Conservation (phyloP, 2,797 vertebrate genomes). For the Craterocephalus amniculus region DNA sequence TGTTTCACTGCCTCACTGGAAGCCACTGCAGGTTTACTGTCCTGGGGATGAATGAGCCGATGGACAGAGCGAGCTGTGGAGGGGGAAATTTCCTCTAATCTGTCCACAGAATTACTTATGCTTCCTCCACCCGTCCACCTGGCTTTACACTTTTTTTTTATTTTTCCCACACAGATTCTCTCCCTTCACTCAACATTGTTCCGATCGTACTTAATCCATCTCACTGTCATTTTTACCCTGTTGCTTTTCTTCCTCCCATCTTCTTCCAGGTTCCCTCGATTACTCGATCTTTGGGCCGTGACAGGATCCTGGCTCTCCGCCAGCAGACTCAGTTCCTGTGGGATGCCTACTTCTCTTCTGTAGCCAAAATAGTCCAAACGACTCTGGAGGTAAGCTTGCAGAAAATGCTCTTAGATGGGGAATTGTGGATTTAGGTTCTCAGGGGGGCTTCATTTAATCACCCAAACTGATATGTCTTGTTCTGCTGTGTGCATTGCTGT, state of each 20-base stretch:
- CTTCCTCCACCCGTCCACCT: constrained; percentile 43
- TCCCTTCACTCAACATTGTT: constrained; percentile 37
- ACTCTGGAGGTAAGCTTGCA: constrained; percentile 83
- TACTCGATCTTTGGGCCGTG: constrained; percentile 81
- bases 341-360: constrained; percentile 88
- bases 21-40: constrained; percentile 5
- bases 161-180: constrained; percentile 8
- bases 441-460: constrained; percentile 53
- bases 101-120: constrained; percentile 49
- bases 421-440: constrained; percentile 46
- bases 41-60: constrained; percentile 1
- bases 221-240: constrained; percentile 49
- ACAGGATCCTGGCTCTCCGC: constrained; percentile 84
- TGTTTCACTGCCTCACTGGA: not conserved
- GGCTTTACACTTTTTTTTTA: not conserved
- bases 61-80: constrained; percentile 27
- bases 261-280: constrained; percentile 84
- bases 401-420: constrained; percentile 35
- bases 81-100: constrained; percentile 37
- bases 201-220: constrained; percentile 55
- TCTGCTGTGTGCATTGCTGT: constrained; percentile 11
- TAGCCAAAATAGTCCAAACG: constrained; percentile 85
- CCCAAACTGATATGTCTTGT: constrained; percentile 13
- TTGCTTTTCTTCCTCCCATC: constrained; percentile 31
- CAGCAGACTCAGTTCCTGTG: constrained; percentile 88